Evolutionary conservation across 2,888 invertebrate genomes (phyloP).

Genomic region (Cephus spinipes): DNA sequence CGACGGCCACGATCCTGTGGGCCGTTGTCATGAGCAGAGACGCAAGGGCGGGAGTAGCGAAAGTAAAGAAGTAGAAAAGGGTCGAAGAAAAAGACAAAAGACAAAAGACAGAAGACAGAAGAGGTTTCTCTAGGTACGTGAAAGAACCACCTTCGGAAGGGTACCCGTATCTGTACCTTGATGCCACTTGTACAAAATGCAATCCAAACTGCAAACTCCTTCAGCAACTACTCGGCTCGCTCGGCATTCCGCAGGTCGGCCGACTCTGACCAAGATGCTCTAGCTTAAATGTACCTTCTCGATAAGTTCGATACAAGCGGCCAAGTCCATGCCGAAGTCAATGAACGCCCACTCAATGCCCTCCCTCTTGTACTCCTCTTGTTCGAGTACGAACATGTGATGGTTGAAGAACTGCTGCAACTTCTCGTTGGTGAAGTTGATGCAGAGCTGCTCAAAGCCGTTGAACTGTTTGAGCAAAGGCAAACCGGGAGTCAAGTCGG

Average conservation of each 20-base stretch:
- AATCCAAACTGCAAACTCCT: neutral
- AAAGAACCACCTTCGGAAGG: conserved; percentile 9
- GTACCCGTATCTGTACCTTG: conserved; percentile 41
- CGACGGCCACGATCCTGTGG: neutral
- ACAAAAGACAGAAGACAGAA: neutral
- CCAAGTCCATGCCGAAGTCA: conserved; percentile 97
- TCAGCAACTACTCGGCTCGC: conserved; percentile 8
- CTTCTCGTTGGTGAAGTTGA: conserved; percentile 98
- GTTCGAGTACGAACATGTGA: conserved; percentile 97
- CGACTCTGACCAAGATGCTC: neutral
- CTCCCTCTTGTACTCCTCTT: conserved; percentile 95
- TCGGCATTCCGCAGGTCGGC: neutral
- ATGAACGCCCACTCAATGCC: conserved; percentile 97
- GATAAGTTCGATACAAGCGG: conserved; percentile 95
- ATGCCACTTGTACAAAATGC: neutral
- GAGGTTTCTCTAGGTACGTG: neutral
- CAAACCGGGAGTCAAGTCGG: conserved; percentile 25
- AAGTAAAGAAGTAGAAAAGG: neutral
- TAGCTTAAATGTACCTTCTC: conserved; percentile 79
- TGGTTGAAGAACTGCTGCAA: conserved; percentile 99
- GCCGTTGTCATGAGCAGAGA: neutral
- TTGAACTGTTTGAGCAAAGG: conserved; percentile 75
- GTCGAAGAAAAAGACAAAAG: neutral
- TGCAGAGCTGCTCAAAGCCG: conserved; percentile 98
- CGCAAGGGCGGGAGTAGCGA: neutral